Base-by-base conservation (phyloP, 1,140 invertebrate species). In the Papilio polytes region DNA sequence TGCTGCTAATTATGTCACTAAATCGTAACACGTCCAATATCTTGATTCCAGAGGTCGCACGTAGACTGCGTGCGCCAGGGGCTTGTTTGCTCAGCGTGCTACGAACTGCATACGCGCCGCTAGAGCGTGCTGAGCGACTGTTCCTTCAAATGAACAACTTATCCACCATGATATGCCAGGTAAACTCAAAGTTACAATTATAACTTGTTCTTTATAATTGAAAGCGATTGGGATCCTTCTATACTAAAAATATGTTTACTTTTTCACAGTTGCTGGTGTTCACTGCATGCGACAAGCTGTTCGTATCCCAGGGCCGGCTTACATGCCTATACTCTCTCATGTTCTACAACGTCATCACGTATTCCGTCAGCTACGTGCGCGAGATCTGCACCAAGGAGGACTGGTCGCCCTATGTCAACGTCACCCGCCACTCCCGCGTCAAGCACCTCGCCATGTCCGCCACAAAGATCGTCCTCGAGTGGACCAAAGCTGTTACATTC, bases 401-500 rank as follows among this genome's bases (percentile, higher is more conserved):
- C 89, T 97, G 97, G 97, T 97, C 97, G 1, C 96, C 97, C 0
- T 97, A 97, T 80, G 96, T 98, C 7, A 96, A 96, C 82, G 95
- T 98, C 83, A 97, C 97, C 0, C 96, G 97, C 76, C 96, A 96
- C 86, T 97, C 97, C 56, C 96, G 96, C 76, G 96, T 98, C 36
- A 97, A 97, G 85, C 97, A 98, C 86, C 95, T 98, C 13, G 97
- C 97, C n/a, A 97, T 98, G 97, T 97, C 97, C 2, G 96, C 97
- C 0, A 98, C 97, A 0, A 98, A 98, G 92, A 97, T 98, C 79
- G 97, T 97, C 9, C 95, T 98, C 18, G 97, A 98, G 92, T 97
- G 97, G 96, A 97, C 97, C 9, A 98, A 98, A 94, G 97, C 97
- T 0, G 96, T 98, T 26, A 97, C 97, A 1, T 98, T 98, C 87